Evolutionary conservation across 1,140 invertebrate species (phyloP).

Genomic region (Drosophila bifasciata): DNA sequence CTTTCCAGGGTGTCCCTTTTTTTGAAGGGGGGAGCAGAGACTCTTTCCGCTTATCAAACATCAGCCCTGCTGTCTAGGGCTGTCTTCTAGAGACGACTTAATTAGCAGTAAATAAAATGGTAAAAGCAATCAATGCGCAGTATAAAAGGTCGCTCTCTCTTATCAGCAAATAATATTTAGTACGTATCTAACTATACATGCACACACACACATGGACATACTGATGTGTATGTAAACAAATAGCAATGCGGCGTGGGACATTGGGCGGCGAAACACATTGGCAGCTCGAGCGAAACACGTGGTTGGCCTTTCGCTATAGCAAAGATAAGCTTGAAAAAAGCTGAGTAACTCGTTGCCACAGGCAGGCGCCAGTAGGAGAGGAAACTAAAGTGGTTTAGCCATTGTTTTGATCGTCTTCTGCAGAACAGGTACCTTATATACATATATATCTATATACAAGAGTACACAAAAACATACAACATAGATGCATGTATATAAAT

Average conservation of each 20-base stretch:
- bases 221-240: slow-evolving; percentile 56
- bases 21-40: too few relatives aligned
- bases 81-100: slow-evolving; percentile 37
- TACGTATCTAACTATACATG: not conserved
- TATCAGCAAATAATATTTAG: slow-evolving; percentile 37
- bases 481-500: not conserved
- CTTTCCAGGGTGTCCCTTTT: not conserved
- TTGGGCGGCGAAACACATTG: slow-evolving; percentile 13
- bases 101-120: slow-evolving; percentile 54
- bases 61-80: slow-evolving; percentile 14
- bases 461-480: not conserved
- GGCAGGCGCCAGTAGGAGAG: too few relatives aligned
- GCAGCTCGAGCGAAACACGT: slow-evolving; percentile 44
- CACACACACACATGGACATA: slow-evolving; percentile 5
- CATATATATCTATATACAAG: not conserved
- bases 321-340: slow-evolving; percentile 23
- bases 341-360: not conserved
- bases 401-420: slow-evolving; percentile 52
- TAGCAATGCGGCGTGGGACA: slow-evolving; percentile 9
- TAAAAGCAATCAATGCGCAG: slow-evolving; percentile 47
- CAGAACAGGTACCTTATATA: not conserved
- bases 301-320: slow-evolving; percentile 29
- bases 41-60: slow-evolving; percentile 11
- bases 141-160: slow-evolving; percentile 43
- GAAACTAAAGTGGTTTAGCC: too few relatives aligned